These are phyloP conservation scores for Mesitornis unicolor DNA, from an alignment of 2,113 vertebrate species.

Conservation along the genomic window DNA sequence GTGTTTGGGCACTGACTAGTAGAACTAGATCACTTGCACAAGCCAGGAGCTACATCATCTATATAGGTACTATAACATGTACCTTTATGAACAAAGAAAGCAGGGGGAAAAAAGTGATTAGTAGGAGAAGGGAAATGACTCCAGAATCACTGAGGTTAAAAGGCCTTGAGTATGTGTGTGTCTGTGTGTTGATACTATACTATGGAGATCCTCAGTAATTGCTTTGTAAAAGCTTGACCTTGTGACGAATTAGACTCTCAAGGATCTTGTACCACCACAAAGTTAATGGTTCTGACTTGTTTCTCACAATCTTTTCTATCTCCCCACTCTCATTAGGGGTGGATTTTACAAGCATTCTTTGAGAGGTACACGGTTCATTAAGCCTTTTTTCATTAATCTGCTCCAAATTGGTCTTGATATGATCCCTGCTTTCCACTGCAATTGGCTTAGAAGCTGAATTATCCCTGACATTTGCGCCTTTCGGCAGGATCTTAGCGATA, in stretches of 20 bases:
- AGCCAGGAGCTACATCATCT: neutral
- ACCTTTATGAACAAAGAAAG: neutral
- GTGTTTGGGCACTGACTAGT: neutral
- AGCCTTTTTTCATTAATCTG: constrained; percentile 73
- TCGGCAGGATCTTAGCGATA: neutral
- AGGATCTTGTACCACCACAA: neutral
- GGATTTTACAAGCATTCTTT: constrained; percentile 60
- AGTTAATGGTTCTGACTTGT: neutral
- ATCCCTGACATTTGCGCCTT: constrained; percentile 34
- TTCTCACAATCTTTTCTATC: constrained; percentile 17
- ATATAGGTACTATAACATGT: rapidly evolving
- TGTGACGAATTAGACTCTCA: constrained; percentile 16
- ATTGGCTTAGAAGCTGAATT: neutral
- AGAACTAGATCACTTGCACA: neutral
- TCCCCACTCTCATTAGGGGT: constrained; percentile 65
- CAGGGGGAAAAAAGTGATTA: neutral
- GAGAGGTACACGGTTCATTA: constrained; percentile 71
- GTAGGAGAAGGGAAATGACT: neutral
- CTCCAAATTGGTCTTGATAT: constrained; percentile 22
- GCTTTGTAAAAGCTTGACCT: constrained; percentile 39
- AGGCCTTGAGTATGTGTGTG: neutral
- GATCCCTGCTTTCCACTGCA: constrained; percentile 8
- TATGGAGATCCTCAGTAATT: neutral
- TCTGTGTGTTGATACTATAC: constrained; percentile 16
- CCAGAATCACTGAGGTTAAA: neutral